Conservation (phyloP, 53 echinoderm and acorn worm genomes). For the Temnopleurus reevesii region DNA sequence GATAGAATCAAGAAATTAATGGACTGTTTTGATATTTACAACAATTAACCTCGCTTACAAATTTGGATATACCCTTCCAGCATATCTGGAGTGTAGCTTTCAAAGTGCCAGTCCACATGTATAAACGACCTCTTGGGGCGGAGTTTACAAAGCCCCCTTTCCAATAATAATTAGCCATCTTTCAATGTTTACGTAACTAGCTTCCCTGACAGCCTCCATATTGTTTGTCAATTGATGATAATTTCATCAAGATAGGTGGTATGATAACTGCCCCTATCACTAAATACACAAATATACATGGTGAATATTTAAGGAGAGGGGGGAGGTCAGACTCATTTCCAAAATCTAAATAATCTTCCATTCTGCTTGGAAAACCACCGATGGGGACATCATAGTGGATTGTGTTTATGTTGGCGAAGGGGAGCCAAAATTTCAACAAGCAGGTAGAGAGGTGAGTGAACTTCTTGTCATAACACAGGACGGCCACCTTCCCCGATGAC, state of each 20-base stretch:
- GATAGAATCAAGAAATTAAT: not conserved
- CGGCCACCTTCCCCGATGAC: conserved; percentile 17
- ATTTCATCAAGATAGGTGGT: conserved; percentile 16
- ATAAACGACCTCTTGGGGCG: not conserved
- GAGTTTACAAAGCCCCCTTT: not conserved
- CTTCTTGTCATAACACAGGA: conserved; percentile 50
- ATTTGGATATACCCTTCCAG: conserved; percentile 21
- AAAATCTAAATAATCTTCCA: conserved; percentile 10
- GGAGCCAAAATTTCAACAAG: conserved; percentile 47
- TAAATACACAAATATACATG: not conserved
- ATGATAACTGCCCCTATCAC: not conserved
- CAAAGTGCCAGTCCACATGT: not conserved
- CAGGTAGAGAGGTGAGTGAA: conserved; percentile 24
- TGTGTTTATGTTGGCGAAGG: conserved; percentile 27
- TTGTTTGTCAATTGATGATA: conserved; percentile 31
- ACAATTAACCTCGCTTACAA: conserved; percentile 26
- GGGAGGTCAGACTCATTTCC: not conserved
- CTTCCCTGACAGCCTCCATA: not conserved
- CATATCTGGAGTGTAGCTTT: not conserved
- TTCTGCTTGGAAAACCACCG: not conserved
- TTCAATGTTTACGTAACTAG: conserved; percentile 35
- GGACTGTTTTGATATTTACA: not conserved
- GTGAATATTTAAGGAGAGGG: not conserved
- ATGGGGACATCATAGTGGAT: conserved; percentile 27
- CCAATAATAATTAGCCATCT: not conserved